A percentile compares a stretch with the other conserved stretches of the same genome.
Evolutionary conservation across 2,888 invertebrate species (phyloP).

Genomic region (Acleris laterana): DNA sequence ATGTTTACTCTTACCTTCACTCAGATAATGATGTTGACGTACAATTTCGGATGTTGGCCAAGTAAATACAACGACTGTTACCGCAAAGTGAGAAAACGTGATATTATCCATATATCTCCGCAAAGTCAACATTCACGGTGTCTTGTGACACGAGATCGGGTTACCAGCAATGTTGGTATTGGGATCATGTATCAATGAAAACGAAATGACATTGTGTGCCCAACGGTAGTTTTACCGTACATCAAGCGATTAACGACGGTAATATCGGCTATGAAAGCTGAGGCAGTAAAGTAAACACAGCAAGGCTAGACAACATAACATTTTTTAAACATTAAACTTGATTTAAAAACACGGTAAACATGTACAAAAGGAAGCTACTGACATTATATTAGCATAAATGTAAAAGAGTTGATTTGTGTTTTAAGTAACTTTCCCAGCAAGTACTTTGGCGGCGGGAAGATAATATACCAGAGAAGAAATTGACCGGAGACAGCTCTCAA

Average conservation of each 20-base stretch:
- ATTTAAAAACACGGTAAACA: too few relatives aligned
- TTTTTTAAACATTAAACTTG: background rate
- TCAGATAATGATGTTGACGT: conserved; percentile 6
- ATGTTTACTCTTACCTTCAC: background rate
- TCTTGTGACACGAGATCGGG: conserved; percentile 28
- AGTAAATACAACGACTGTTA: background rate
- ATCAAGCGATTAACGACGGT: conserved; percentile 40
- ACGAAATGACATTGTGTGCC: conserved; percentile 51
- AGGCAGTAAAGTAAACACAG: conserved; percentile 7
- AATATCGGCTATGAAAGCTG: conserved; percentile 19
- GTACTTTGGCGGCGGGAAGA: too few relatives aligned
- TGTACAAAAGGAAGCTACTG: too few relatives aligned
- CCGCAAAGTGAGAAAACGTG: conserved; percentile 25
- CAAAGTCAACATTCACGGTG: conserved; percentile 25
- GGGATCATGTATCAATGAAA: conserved; percentile 49
- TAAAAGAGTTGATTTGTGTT: too few relatives aligned
- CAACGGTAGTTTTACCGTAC: conserved; percentile 50
- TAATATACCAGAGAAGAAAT: too few relatives aligned
- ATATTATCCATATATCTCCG: conserved; percentile 20
- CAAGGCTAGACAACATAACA: background rate
- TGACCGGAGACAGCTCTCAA: too few relatives aligned
- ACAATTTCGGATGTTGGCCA: conserved; percentile 12
- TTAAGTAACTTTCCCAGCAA: too few relatives aligned
- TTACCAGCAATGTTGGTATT: conserved; percentile 35
- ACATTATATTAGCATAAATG: too few relatives aligned